These are phyloP conservation scores for Triplophysa bombifrons DNA, from an alignment of 2,797 vertebrate genomes.

Conservation along the genomic window DNA sequence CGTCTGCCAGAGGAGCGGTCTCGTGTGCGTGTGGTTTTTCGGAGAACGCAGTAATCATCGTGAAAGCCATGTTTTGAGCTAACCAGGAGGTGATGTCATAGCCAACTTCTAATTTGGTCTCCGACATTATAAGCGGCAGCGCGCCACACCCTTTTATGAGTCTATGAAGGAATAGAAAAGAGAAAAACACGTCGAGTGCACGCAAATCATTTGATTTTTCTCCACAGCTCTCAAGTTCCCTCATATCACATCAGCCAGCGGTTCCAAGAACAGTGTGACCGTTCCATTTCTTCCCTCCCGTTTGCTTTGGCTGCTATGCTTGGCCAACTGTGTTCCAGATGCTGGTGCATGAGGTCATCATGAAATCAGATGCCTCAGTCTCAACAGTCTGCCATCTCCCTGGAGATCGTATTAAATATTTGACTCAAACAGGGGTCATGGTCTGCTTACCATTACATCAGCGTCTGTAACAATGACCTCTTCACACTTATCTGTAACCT, in stretches of 20 bases:
- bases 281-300: slow-evolving; percentile 6
- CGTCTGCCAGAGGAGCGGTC: not conserved
- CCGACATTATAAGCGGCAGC: slow-evolving; percentile 26
- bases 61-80: slow-evolving; percentile 38
- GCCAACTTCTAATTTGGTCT: slow-evolving; percentile 44
- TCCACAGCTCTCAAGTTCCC: slow-evolving; percentile 21
- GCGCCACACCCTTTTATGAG: slow-evolving; percentile 38
- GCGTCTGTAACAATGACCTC: slow-evolving; percentile 26
- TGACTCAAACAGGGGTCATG: slow-evolving; percentile 18
- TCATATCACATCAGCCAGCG: slow-evolving; percentile 23
- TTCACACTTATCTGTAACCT: slow-evolving; percentile 36
- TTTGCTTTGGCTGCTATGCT: slow-evolving; percentile 51
- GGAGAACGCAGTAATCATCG: slow-evolving; percentile 18
- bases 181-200: slow-evolving; percentile 7
- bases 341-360: slow-evolving; percentile 48
- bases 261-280: slow-evolving; percentile 10
- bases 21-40: slow-evolving; percentile 21
- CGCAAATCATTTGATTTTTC: not conserved
- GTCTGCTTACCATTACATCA: slow-evolving; percentile 39
- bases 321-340: slow-evolving; percentile 48
- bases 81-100: slow-evolving; percentile 51
- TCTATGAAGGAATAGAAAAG: not conserved
- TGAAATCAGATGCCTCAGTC: slow-evolving; percentile 44
- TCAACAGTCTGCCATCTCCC: slow-evolving; percentile 44
- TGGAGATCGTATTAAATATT: slow-evolving; percentile 46